Evolutionary conservation across 2,797 vertebrate species (phyloP).

Genomic region (Petrocephalus schoutedeni): DNA sequence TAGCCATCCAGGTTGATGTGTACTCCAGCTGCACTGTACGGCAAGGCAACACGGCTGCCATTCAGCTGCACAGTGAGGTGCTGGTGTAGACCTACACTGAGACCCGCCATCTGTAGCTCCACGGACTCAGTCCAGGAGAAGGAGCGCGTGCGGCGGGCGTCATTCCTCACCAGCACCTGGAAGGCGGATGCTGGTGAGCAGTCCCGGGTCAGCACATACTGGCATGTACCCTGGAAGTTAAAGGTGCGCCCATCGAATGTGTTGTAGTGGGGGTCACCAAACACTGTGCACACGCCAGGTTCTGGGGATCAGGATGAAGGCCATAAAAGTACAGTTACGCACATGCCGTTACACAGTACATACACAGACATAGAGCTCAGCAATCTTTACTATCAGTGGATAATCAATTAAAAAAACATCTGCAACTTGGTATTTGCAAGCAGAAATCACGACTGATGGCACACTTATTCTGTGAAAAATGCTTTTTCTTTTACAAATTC

Average conservation of each 20-base stretch:
- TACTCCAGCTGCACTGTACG: constrained; percentile 79
- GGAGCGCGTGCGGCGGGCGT: constrained; percentile 85
- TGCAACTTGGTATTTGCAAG: background rate
- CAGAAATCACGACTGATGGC: background rate
- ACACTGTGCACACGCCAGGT: constrained; percentile 94
- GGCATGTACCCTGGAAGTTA: constrained; percentile 99
- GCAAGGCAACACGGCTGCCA: constrained; percentile 83
- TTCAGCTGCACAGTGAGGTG: constrained; percentile 92
- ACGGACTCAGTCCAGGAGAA: constrained; percentile 98
- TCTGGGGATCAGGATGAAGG: constrained; percentile 61
- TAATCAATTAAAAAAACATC: background rate
- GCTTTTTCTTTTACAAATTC: background rate
- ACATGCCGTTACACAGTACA: background rate
- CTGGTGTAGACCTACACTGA: constrained; percentile 83
- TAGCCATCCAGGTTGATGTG: constrained; percentile 92
- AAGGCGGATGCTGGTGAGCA: constrained; percentile 82
- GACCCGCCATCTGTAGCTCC: constrained; percentile 73
- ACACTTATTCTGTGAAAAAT: background rate
- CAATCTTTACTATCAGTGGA: background rate
- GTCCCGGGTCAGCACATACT: constrained; percentile 89
- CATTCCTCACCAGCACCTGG: constrained; percentile 91
- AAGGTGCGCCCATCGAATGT: constrained; percentile 96
- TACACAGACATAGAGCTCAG: background rate
- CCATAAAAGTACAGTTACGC: background rate
- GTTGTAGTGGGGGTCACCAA: constrained; percentile 99